Percentiles rank a stretch among this genome's conserved stretches.
phyloP scores from a whole-genome alignment of 2,888 invertebrate genomes.

The Dendrolimus pini region DNA sequence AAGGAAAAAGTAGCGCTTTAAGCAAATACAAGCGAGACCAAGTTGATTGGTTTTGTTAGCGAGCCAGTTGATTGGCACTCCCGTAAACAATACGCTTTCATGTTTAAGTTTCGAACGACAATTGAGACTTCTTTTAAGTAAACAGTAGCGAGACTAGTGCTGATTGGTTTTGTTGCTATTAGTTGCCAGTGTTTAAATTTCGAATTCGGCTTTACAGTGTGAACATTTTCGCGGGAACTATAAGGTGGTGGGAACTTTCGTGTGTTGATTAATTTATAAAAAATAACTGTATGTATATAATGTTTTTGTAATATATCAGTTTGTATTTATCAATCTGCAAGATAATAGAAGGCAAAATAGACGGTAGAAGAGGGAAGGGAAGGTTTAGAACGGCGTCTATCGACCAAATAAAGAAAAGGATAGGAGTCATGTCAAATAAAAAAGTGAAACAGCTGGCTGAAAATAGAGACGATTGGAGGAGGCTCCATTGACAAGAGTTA shows the following conservation, averaged over 20 bases:
- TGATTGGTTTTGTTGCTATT: conserved; percentile 41
- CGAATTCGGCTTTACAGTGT: conserved; percentile 5
- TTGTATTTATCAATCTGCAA: too few species aligned
- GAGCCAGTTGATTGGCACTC: conserved; percentile 72
- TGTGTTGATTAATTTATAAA: too few species aligned
- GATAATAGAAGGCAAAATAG: too few species aligned
- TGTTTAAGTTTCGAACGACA: conserved; percentile 71
- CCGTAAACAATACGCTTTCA: conserved; percentile 68
- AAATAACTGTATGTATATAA: conserved; percentile 2
- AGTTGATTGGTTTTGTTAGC: conserved; percentile 78
- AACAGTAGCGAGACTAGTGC: conserved; percentile 37
- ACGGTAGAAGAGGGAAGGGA: too few species aligned
- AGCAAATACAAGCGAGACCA: conserved; percentile 76
- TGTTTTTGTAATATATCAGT: conserved; percentile 6
- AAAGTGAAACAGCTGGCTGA: too few species aligned
- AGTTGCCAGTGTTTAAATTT: conserved; percentile 21
- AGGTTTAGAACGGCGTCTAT: too few species aligned
- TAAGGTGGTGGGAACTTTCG: too few species aligned
- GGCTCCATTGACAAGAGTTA: too few species aligned
- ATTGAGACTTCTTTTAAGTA: conserved; percentile 60
- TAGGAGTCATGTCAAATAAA: too few species aligned
- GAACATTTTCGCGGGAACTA: too few species aligned
- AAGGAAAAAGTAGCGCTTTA: conserved; percentile 68
- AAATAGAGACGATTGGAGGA: too few species aligned
- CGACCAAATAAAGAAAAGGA: too few species aligned